phyloP scores from a whole-genome alignment of 2,888 invertebrate genomes.

The Nebria salina region DNA sequence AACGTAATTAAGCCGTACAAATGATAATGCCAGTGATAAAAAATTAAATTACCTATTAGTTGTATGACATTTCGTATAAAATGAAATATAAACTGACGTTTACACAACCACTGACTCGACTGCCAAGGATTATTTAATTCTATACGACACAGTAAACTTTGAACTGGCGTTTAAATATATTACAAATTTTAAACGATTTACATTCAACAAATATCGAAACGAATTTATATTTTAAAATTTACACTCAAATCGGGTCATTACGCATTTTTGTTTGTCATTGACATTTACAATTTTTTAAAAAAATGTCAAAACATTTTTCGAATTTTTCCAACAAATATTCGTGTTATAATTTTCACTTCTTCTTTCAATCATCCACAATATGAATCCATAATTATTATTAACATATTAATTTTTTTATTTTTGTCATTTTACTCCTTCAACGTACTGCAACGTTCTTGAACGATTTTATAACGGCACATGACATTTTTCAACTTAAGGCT shows the following conservation, averaged over 20 bases:
- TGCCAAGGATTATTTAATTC: constrained; percentile 14
- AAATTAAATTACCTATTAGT: constrained; percentile 42
- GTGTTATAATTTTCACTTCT: neutral
- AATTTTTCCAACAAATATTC: neutral
- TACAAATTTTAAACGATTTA: neutral
- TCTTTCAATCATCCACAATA: neutral
- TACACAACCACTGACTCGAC: constrained; percentile 13
- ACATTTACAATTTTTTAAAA: neutral
- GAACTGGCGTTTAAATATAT: neutral
- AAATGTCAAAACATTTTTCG: neutral
- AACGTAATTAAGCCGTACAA: neutral
- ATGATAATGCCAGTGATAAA: constrained; percentile 33
- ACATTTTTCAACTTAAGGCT: no score
- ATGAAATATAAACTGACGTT: constrained; percentile 27
- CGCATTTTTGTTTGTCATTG: neutral
- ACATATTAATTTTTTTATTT: neutral
- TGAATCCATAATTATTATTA: neutral
- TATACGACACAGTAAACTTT: neutral
- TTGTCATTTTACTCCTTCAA: neutral
- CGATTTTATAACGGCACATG: no score
- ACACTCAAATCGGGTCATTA: neutral
- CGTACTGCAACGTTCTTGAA: neutral
- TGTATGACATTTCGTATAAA: constrained; percentile 26
- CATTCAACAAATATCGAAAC: neutral
- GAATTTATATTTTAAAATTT: neutral